Conservation (phyloP, 1,140 invertebrate genomes). For the Anastrepha ludens region DNA sequence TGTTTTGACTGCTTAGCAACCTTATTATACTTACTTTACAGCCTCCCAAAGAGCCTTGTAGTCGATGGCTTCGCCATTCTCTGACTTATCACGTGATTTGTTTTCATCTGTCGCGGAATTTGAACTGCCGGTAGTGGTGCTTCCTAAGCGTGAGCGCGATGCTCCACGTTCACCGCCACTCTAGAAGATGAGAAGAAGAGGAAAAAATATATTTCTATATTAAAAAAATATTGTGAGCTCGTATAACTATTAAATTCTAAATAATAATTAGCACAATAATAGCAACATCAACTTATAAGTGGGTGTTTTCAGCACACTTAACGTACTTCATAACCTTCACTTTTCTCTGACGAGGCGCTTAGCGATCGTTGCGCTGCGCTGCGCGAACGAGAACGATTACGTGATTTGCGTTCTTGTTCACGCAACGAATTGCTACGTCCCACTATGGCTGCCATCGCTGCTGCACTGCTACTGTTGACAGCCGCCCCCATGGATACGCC, state of each 20-base stretch:
- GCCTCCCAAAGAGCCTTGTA: slow-evolving; percentile 89
- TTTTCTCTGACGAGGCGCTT: slow-evolving; percentile 74
- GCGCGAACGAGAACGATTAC: slow-evolving; percentile 68
- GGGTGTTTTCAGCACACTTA: neutral
- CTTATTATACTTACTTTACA: slow-evolving; percentile 74
- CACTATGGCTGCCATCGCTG: slow-evolving; percentile 67
- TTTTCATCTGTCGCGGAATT: slow-evolving; percentile 73
- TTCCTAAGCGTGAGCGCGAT: slow-evolving; percentile 78
- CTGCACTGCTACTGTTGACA: slow-evolving; percentile 59
- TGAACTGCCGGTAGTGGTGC: slow-evolving; percentile 75
- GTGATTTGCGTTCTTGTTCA: slow-evolving; percentile 72
- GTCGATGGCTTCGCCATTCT: slow-evolving; percentile 85
- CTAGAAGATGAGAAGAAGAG: slow-evolving; percentile 72
- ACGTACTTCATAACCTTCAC: slow-evolving; percentile 84
- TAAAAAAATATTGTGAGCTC: neutral
- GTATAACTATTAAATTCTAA: neutral
- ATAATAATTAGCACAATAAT: slow-evolving; percentile 5
- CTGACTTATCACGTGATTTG: slow-evolving; percentile 75
- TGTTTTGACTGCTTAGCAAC: neutral
- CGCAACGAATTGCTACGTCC: slow-evolving; percentile 70
- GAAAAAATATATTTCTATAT: neutral
- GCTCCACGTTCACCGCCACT: slow-evolving; percentile 82
- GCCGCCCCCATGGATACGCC: slow-evolving; percentile 33
- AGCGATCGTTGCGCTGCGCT: slow-evolving; percentile 70
- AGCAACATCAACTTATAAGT: slow-evolving; percentile 34